Conservation (phyloP, 2,888 invertebrate genomes). For the Phalera bucephala region DNA sequence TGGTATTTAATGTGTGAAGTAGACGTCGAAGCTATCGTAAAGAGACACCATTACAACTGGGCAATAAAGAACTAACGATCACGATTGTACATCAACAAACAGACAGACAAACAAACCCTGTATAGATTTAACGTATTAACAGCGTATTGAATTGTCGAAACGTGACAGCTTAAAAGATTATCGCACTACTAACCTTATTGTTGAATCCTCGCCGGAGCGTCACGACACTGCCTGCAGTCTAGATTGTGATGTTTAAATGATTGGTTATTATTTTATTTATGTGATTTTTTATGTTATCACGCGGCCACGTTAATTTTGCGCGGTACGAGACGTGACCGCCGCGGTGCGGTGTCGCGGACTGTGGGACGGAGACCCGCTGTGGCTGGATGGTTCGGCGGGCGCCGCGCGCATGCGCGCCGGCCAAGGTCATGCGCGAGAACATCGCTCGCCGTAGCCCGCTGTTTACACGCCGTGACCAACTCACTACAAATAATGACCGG, state of each 20-base stretch:
- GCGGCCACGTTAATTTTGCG: slow-evolving; percentile 19
- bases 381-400: slow-evolving; percentile 35
- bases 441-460: slow-evolving; percentile 38
- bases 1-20: slow-evolving; percentile 47
- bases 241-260: slow-evolving; percentile 19
- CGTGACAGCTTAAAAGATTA: slow-evolving; percentile 63
- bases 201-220: slow-evolving; percentile 19
- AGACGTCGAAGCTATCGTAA: slow-evolving; percentile 30
- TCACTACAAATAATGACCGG: slow-evolving; percentile 24
- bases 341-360: slow-evolving; percentile 62
- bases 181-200: slow-evolving; percentile 53
- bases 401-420: slow-evolving; percentile 56
- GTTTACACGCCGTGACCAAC: slow-evolving; percentile 36
- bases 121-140: slow-evolving; percentile 58
- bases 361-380: slow-evolving; percentile 44
- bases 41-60: slow-evolving; percentile 43
- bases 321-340: slow-evolving; percentile 32
- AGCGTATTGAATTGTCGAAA: slow-evolving; percentile 65
- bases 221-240: slow-evolving; percentile 16
- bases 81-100: slow-evolving; percentile 39
- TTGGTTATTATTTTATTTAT: slow-evolving; percentile 22
- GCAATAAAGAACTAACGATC: slow-evolving; percentile 54
- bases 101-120: slow-evolving; percentile 58
- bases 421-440: slow-evolving; percentile 67
- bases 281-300: slow-evolving; percentile 34